Conservation (phyloP, 2,113 vertebrate genomes). For the Coracopsis vasa region DNA sequence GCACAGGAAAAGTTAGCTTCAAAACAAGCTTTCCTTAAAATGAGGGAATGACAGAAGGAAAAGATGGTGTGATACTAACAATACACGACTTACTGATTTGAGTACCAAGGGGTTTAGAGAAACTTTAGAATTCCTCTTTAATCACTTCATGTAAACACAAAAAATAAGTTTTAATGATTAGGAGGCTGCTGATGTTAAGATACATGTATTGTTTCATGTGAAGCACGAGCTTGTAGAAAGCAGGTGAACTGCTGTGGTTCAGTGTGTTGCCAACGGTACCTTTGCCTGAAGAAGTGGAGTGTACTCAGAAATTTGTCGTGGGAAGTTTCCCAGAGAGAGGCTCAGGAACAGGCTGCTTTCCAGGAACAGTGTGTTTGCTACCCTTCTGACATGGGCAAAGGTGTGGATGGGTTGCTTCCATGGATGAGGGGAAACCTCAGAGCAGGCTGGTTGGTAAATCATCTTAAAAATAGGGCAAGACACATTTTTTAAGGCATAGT, state of each 20-base stretch:
- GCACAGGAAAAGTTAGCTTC: neutral
- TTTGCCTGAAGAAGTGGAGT: neutral
- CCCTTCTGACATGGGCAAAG: neutral
- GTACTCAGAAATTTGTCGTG: neutral
- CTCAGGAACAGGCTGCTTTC: neutral
- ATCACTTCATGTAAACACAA: neutral
- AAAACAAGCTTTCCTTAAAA: neutral
- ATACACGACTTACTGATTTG: neutral
- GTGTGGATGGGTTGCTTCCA: neutral
- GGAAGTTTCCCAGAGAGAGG: neutral
- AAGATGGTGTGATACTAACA: neutral
- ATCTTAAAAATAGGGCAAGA: neutral
- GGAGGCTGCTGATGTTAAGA: neutral
- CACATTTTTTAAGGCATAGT: neutral
- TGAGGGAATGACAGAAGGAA: neutral
- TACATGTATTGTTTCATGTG: neutral
- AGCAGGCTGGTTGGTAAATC: neutral
- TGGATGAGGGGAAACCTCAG: neutral
- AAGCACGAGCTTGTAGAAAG: neutral
- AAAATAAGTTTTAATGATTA: neutral
- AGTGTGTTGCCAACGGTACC: fast-evolving
- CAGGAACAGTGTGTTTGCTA: neutral
- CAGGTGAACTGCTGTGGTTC: fast-evolving
- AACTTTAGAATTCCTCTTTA: neutral
- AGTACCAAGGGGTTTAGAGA: neutral